Evolutionary conservation across 1,140 invertebrate species (phyloP).

Genomic region (Lysiphlebus fabarum): DNA sequence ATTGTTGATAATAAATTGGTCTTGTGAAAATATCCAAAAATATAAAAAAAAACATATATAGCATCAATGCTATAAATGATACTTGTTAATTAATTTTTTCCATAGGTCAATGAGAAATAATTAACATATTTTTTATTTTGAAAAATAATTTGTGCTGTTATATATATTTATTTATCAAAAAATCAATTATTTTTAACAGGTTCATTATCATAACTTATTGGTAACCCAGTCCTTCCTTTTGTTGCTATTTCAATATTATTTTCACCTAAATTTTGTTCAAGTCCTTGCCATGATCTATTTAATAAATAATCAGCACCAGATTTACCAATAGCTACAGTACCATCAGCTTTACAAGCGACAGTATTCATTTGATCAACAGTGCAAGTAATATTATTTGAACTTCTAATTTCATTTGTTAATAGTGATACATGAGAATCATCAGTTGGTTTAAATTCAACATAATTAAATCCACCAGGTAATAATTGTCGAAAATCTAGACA

Average conservation of each 20-base stretch:
- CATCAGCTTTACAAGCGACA: constrained; percentile 41
- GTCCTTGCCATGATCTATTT: constrained; percentile 68
- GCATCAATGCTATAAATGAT: no score
- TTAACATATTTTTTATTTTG: no score
- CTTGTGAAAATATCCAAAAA: no score
- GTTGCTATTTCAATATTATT: constrained; percentile 61
- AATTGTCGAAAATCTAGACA: constrained; percentile 75
- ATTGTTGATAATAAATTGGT: no score
- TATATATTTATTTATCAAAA: neutral
- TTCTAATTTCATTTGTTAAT: constrained; percentile 65
- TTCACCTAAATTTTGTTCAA: constrained; percentile 69
- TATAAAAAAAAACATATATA: no score
- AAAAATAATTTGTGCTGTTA: no score
- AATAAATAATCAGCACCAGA: constrained; percentile 60
- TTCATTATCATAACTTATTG: constrained; percentile 54
- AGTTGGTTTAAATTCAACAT: constrained; percentile 50
- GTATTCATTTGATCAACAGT: constrained; percentile 39
- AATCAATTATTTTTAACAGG: constrained; percentile 21
- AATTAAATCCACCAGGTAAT: constrained; percentile 63
- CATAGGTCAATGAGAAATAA: no score
- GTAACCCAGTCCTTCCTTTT: constrained; percentile 65
- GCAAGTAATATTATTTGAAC: constrained; percentile 33
- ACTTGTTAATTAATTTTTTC: no score
- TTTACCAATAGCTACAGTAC: constrained; percentile 53
- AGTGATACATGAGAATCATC: constrained; percentile 64